A percentile compares a stretch with the other conserved stretches of the same genome.
These are phyloP conservation scores for Drosophila yakuba DNA, from an alignment of 1,140 invertebrate species.

Conservation along the genomic window DNA sequence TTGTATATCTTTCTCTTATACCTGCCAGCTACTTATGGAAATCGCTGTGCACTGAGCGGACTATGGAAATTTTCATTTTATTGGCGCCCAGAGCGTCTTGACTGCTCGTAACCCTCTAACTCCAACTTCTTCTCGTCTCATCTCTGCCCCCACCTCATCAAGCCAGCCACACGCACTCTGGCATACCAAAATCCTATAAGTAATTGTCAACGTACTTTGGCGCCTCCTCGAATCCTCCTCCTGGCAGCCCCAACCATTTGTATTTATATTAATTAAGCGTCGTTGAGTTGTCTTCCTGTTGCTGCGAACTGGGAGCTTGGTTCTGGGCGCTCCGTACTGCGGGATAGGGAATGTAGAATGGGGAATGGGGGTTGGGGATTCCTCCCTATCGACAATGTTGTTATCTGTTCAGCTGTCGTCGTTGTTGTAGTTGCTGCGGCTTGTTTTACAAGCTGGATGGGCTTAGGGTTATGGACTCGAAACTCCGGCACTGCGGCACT, in stretches of 20 bases:
- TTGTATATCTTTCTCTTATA: slow-evolving; percentile 7
- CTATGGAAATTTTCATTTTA: slow-evolving; percentile 81
- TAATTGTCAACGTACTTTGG: slow-evolving; percentile 79
- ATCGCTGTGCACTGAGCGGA: slow-evolving; percentile 57
- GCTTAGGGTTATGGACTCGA: slow-evolving; percentile 58
- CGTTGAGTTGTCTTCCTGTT: slow-evolving; percentile 78
- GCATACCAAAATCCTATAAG: slow-evolving; percentile 80
- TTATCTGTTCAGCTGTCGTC: slow-evolving; percentile 77
- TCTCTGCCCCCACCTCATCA: slow-evolving; percentile 9
- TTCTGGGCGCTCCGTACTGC: too few species aligned
- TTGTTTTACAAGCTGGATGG: slow-evolving; percentile 73
- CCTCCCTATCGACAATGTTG: slow-evolving; percentile 62
- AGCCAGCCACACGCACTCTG: slow-evolving; percentile 27
- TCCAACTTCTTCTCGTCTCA: neutral
- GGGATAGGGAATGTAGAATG: neutral
- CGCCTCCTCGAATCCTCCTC: slow-evolving; percentile 24
- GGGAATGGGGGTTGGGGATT: neutral
- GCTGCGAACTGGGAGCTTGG: slow-evolving; percentile 1
- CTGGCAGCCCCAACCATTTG: slow-evolving; percentile 52
- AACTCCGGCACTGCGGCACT: slow-evolving; percentile 1
- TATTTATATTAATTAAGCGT: slow-evolving; percentile 82
- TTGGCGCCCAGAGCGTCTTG: slow-evolving; percentile 74
- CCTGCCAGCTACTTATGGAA: slow-evolving; percentile 67
- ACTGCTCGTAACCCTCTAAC: slow-evolving; percentile 17
- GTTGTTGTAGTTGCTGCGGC: slow-evolving; percentile 60